Conservation (phyloP, 2,113 vertebrate species). For the Zosterops borbonicus region DNA sequence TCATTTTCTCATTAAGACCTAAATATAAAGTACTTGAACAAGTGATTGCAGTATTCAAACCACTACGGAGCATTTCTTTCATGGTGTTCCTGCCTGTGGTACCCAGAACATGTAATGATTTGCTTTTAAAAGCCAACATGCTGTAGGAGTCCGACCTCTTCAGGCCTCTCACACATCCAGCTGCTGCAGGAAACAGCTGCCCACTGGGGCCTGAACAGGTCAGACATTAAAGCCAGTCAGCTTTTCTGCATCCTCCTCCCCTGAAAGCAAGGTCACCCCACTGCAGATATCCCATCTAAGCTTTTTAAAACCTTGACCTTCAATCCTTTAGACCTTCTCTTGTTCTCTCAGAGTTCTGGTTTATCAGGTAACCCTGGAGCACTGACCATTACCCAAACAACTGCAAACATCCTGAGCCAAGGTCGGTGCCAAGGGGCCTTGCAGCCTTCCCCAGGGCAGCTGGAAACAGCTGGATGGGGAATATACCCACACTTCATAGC, state of each 20-base stretch:
- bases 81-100: not conserved
- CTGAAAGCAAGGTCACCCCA: not conserved
- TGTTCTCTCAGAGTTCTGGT: not conserved
- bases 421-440: not conserved
- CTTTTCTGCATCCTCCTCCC: not conserved
- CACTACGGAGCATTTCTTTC: not conserved
- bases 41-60: not conserved
- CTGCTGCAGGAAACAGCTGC: not conserved
- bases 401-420: not conserved
- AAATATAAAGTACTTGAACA: not conserved
- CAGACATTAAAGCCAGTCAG: not conserved
- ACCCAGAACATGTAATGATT: not conserved
- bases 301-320: not conserved
- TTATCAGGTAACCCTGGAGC: not conserved
- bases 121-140: not conserved
- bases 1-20: slow-evolving; percentile 14
- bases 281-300: not conserved
- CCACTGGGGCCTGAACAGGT: not conserved
- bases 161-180: not conserved
- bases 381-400: not conserved
- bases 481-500: not conserved
- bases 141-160: not conserved
- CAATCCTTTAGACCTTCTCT: not conserved
- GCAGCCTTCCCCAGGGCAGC: not conserved
- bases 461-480: not conserved